phyloP scores from a whole-genome alignment of 2,113 vertebrate species.

The Coptodon rendalli region DNA sequence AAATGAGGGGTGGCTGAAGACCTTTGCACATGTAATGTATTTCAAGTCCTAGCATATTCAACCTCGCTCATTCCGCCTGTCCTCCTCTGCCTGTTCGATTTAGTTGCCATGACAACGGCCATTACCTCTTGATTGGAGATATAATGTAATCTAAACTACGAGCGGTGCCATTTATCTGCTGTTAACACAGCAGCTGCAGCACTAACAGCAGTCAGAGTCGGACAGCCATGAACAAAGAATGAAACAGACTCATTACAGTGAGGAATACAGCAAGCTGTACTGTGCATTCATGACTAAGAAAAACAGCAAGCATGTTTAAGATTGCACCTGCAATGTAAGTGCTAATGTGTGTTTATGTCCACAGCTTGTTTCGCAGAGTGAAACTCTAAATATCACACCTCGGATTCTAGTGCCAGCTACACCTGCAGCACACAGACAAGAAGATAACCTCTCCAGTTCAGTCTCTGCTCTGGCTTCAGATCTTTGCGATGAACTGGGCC shows the following conservation, averaged over 20 bases:
- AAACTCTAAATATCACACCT: not conserved
- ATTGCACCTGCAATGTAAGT: not conserved
- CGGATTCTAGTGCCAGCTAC: not conserved
- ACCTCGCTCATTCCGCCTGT: not conserved
- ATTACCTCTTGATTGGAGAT: slow-evolving; percentile 56
- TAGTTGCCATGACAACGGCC: slow-evolving; percentile 49
- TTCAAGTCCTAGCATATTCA: not conserved
- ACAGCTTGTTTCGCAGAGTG: not conserved
- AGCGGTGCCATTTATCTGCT: slow-evolving; percentile 32
- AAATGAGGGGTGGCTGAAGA: not conserved
- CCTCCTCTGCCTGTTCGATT: not conserved
- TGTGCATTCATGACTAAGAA: not conserved
- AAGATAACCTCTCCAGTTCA: not conserved
- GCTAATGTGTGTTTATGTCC: not conserved
- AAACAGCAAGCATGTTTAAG: not conserved
- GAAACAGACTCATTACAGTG: not conserved
- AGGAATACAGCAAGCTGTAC: not conserved
- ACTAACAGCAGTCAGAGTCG: slow-evolving; percentile 9
- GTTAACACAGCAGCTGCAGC: slow-evolving; percentile 13
- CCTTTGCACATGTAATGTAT: not conserved
- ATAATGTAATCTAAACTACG: slow-evolving; percentile 44
- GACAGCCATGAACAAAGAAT: not conserved
- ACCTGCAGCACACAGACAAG: not conserved
- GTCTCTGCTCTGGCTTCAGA: not conserved
- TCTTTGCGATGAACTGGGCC: slow-evolving; percentile 3